Evolutionary conservation across 2,888 invertebrate genomes (phyloP), one percentile per base, ranked within the genome.

Genomic region (Azorinus chamasolen): DNA sequence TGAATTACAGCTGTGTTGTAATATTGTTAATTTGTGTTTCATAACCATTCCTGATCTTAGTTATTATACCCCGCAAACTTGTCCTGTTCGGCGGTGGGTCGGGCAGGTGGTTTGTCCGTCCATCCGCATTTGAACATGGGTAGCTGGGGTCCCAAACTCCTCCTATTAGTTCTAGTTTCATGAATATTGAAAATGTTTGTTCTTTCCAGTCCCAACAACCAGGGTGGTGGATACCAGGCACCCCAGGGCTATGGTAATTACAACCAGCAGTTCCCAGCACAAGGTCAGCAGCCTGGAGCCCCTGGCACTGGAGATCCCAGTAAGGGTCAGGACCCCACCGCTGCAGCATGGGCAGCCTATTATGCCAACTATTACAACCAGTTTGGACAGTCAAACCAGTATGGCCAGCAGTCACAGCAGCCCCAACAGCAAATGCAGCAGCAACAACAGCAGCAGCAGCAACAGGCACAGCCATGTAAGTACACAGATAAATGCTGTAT

Each of bases 271-370:
- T 82, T 78, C 53, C 83, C 83, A 50, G 74, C 66, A 54, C 83
- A 79, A 27, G 81, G 76, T 27, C 82, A 82, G 43, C 86, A 79
- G 45, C 83, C 73, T 37, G 78, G 70, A 16, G 79, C 79, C 51
- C 84, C 83, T 24, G 75, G 64, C 20, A 68, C 65, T 6, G 61
- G 43, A 45, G 83, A 83, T 69, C 83, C 83, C 37, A 77, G 83
- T 81, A 69, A 81, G 80, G 71, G 45, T 16, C 86, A 87, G 50
- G 93, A 93, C 46, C 81, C 77, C 1, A 93, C 93, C 85, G 93
- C 93, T 25, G 93, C 93, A 41, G 93, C 93, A 1, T 94, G 94
- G 94, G 93, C 93, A 10, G 94, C 93, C 2, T 94, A 94, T 83
- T 94, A 94, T 86, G 91, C 93, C 54, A 93, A 94, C 86, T 93